phyloP scores from a whole-genome alignment of 2,888 invertebrate genomes.

The Acanthoscelides obtectus region DNA sequence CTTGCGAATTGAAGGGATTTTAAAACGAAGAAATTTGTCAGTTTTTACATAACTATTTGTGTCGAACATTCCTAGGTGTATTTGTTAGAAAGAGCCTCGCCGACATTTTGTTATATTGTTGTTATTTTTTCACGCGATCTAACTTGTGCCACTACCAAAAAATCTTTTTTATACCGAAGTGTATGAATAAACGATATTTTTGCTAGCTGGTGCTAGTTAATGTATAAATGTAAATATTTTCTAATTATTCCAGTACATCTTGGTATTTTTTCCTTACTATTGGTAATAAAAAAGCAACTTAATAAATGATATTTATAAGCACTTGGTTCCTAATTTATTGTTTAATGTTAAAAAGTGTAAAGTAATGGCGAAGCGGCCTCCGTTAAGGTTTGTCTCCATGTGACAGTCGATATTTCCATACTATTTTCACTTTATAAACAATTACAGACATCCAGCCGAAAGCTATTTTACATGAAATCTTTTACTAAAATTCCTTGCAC shows the following conservation, averaged over 20 bases:
- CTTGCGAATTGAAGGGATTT: conserved; percentile 32
- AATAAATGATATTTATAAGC: conserved; percentile 46
- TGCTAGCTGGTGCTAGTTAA: conserved; percentile 13
- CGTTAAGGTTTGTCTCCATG: background rate
- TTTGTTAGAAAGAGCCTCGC: conserved; percentile 38
- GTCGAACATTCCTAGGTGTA: conserved; percentile 44
- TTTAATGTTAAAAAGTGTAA: background rate
- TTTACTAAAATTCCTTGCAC: too few species aligned
- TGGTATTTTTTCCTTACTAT: conserved; percentile 33
- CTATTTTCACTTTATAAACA: background rate
- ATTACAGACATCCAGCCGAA: background rate
- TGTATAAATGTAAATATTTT: conserved; percentile 45
- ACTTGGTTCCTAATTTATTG: conserved; percentile 49
- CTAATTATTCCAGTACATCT: conserved; percentile 41
- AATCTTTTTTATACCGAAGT: conserved; percentile 5
- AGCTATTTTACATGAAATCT: background rate
- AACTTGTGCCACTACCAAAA: background rate
- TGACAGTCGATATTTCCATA: background rate
- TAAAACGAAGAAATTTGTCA: conserved; percentile 21
- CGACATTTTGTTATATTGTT: conserved; percentile 33
- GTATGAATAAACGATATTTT: conserved; percentile 19
- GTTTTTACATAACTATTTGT: conserved; percentile 26
- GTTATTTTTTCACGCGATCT: background rate
- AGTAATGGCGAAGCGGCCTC: conserved; percentile 27
- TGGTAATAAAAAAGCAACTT: conserved; percentile 42